Conservation (phyloP, 2,113 vertebrate genomes). For the Perca schrenkii region DNA sequence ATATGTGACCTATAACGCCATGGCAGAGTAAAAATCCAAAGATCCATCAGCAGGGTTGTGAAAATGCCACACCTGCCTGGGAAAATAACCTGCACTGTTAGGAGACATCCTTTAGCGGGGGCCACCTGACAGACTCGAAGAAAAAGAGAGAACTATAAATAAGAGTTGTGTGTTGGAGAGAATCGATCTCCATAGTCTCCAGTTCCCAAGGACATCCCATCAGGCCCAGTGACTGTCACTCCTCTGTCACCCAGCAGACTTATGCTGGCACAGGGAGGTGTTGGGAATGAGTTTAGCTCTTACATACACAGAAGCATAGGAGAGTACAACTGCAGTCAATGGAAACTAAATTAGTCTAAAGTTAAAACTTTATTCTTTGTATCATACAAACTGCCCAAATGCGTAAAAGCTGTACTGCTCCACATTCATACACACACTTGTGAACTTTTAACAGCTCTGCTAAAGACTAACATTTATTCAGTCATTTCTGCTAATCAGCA, state of each 20-base stretch:
- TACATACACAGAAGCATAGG: not conserved
- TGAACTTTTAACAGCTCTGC: not conserved
- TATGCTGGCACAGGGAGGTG: not conserved
- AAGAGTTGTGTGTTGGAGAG: slow-evolving; percentile 34
- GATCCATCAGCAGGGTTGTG: slow-evolving; percentile 42
- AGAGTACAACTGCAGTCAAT: not conserved
- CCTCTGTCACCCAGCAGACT: slow-evolving; percentile 25
- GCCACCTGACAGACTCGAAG: slow-evolving; percentile 43
- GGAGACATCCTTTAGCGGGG: slow-evolving; percentile 24
- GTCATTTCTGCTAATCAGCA: slow-evolving; percentile 8
- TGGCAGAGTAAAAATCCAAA: slow-evolving; percentile 22
- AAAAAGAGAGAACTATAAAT: slow-evolving; percentile 64
- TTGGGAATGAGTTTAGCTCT: slow-evolving; percentile 32
- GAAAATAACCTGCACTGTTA: slow-evolving; percentile 47
- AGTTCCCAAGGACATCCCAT: slow-evolving; percentile 66
- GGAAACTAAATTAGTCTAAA: not conserved
- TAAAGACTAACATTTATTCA: not conserved
- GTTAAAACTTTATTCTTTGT: not conserved
- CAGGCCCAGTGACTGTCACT: slow-evolving; percentile 26
- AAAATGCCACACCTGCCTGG: slow-evolving; percentile 49
- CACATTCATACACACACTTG: not conserved
- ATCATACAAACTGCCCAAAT: not conserved
- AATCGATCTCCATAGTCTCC: slow-evolving; percentile 57
- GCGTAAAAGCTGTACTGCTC: not conserved
- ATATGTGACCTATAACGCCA: slow-evolving; percentile 24